These are phyloP conservation scores for Calycopis cecrops DNA, from an alignment of 1,140 invertebrate genomes.

Conservation along the genomic window DNA sequence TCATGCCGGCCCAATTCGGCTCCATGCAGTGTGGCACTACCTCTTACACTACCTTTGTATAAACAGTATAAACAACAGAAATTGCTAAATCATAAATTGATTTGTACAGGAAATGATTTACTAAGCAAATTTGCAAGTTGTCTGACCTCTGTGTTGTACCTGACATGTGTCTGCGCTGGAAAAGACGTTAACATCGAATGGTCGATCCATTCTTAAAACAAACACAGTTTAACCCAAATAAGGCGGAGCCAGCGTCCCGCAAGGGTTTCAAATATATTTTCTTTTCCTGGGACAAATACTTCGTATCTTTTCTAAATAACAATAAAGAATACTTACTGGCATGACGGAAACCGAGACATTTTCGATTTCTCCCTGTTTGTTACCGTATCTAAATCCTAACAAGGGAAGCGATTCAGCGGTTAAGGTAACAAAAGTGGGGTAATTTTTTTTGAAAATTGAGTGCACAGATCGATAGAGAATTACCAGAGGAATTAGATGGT, in stretches of 20 bases:
- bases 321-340: conserved; percentile 24
- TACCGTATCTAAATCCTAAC: conserved; percentile 4
- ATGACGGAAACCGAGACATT: conserved; percentile 15
- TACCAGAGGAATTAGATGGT: no score
- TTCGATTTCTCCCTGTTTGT: conserved; percentile 15
- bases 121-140: no score
- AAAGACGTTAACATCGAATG: conserved; percentile 9
- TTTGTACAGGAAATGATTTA: no score
- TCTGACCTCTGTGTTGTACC: no score
- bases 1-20: no score
- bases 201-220: conserved; percentile 11
- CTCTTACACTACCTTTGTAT: no score
- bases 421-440: no score
- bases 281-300: conserved; percentile 23
- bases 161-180: not conserved
- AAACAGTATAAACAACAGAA: no score
- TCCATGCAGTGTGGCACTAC: no score
- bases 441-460: not conserved
- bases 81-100: no score
- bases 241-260: conserved; percentile 13
- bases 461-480: no score
- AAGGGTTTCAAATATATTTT: conserved; percentile 28
- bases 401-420: not conserved
- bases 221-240: conserved; percentile 3
- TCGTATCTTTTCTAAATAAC: conserved; percentile 22